phyloP scores from a whole-genome alignment of 1,140 invertebrate species.

The Rhagoletis pomonella region DNA sequence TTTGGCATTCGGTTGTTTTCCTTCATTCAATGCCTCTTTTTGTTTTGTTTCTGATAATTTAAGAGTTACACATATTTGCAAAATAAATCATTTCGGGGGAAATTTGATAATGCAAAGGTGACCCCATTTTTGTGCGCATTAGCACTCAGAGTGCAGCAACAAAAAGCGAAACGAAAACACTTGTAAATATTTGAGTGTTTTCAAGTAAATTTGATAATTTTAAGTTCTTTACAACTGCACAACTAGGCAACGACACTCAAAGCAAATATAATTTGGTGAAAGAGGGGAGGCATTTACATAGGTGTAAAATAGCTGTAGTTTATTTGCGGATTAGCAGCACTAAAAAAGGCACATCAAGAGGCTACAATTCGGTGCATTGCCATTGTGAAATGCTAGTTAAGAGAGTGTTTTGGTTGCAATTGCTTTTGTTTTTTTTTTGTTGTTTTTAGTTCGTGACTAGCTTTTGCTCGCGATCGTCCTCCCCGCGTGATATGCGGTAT shows the following conservation, averaged over 20 bases:
- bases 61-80: slow-evolving; percentile 48
- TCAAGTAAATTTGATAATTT: slow-evolving; percentile 44
- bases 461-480: no score
- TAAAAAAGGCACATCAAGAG: background rate
- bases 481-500: no score
- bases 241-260: no score
- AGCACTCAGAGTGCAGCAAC: background rate
- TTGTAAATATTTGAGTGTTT: slow-evolving; percentile 44
- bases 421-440: background rate
- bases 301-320: background rate
- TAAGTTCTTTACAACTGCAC: background rate
- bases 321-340: slow-evolving; percentile 8
- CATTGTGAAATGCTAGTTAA: background rate
- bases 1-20: slow-evolving; percentile 41
- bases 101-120: slow-evolving; percentile 58
- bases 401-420: background rate
- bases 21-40: background rate
- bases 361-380: background rate
- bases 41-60: slow-evolving; percentile 15
- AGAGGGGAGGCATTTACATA: background rate
- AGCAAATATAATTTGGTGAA: no score
- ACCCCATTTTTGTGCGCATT: slow-evolving; percentile 55
- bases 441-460: no score
- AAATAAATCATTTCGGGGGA: slow-evolving; percentile 52
- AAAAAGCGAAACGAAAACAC: slow-evolving; percentile 46